Evolutionary conservation across 2,113 vertebrate species (phyloP).

Genomic region (Mohoua ochrocephala): DNA sequence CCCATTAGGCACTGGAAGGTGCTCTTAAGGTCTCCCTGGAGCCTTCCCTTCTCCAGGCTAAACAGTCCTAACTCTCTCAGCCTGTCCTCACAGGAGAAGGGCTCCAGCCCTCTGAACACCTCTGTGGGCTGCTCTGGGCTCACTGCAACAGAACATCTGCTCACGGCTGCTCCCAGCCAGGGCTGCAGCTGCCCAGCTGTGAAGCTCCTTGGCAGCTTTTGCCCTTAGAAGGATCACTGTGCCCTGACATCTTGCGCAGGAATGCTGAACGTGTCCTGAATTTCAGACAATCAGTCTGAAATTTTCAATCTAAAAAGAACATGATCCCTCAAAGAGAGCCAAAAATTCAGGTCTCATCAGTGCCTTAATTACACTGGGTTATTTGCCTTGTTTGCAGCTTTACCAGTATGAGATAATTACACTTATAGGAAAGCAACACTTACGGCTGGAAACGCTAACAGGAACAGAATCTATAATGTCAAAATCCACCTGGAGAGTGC

Average conservation of each 20-base stretch:
- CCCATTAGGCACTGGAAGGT: rapidly evolving
- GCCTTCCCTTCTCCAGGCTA: neutral
- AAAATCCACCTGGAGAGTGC: neutral
- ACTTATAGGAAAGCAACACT: neutral
- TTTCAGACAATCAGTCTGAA: neutral
- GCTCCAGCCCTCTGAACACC: neutral
- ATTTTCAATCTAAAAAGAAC: neutral
- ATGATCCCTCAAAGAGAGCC: neutral
- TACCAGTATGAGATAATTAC: neutral
- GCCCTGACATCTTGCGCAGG: neutral
- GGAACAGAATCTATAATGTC: neutral
- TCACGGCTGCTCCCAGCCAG: neutral
- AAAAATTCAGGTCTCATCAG: neutral
- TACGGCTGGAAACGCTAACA: neutral
- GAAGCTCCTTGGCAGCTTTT: neutral
- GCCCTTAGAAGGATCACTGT: neutral
- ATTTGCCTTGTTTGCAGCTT: neutral
- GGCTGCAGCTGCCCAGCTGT: neutral
- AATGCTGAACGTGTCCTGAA: neutral
- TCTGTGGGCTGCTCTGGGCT: neutral
- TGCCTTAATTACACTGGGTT: neutral
- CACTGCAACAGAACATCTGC: neutral
- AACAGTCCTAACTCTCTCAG: neutral
- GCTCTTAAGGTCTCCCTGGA: neutral
- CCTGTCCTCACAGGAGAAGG: neutral